Percentiles rank a stretch among this genome's conserved stretches.
Conservation (phyloP, 2,888 invertebrate species). For the Caenorhabditis auriculariae region DNA sequence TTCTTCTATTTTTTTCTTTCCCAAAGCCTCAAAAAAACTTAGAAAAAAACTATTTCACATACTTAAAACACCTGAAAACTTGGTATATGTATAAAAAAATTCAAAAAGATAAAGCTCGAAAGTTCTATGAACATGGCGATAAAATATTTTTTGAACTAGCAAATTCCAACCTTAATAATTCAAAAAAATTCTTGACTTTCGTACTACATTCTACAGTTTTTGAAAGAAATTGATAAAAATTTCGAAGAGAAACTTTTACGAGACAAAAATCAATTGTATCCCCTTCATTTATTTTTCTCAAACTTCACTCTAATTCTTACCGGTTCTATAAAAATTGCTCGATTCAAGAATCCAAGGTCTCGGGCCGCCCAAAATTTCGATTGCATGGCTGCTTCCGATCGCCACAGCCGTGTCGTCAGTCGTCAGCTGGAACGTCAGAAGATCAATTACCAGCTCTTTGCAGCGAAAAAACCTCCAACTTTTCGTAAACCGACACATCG, state of each 20-base stretch:
- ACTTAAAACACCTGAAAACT: too few relatives aligned
- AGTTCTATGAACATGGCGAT: too few relatives aligned
- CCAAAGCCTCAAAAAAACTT: too few relatives aligned
- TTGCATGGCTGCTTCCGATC: slow-evolving; percentile 20
- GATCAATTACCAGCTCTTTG: too few relatives aligned
- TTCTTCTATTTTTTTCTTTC: too few relatives aligned
- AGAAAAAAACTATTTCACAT: too few relatives aligned
- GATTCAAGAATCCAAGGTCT: slow-evolving; percentile 53
- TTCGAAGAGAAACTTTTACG: neutral
- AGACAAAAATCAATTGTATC: neutral
- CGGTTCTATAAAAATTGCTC: slow-evolving; percentile 27
- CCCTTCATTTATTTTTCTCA: neutral
- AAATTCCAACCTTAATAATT: too few relatives aligned
- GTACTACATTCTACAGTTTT: too few relatives aligned
- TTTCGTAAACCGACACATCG: slow-evolving; percentile 43
- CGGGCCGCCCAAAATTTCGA: slow-evolving; percentile 47
- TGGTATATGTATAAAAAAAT: too few relatives aligned
- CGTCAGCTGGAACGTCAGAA: slow-evolving; percentile 2
- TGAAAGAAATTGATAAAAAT: neutral
- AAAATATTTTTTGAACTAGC: too few relatives aligned
- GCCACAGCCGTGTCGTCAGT: slow-evolving; percentile 36
- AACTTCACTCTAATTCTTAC: slow-evolving; percentile 2
- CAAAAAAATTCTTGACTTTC: too few relatives aligned
- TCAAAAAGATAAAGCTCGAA: too few relatives aligned
- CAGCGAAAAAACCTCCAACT: slow-evolving; percentile 25